Base-by-base conservation (phyloP, 2,888 invertebrate genomes). In the Stegophylla sp. region DNA sequence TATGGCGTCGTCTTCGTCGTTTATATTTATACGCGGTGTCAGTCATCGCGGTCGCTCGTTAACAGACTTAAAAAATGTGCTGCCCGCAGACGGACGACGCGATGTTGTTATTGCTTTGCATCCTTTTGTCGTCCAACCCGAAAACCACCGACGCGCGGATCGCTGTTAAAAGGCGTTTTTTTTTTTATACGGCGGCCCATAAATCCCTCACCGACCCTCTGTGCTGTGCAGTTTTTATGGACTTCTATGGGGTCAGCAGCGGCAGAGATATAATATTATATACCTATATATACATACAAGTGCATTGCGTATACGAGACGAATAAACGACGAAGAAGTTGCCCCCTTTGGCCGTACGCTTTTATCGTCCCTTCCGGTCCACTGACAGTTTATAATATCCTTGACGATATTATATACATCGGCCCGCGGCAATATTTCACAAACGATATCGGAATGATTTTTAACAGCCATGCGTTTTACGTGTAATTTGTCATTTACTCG, bases 301-400 rank as follows among this genome's bases (percentile, higher is more conserved):
- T n/a, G n/a, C n/a, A n/a, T n/a, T n/a, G 3, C 34, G 34, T 34
- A 7, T 34, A 34, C 34, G 34, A 7, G 34, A 34, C 34, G 34
- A 7, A 34, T 5, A 34, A 34, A 45, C 43, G 66, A 66, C 28
- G 51, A 20, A 0, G 69, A 7, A 72, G 56, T 74, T 34, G 69
- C 56, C 69, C 69, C 59, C 59, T 69, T 69, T 77, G 59, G 45
- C 77, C 77, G 66, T 66, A 67, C 66, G 76, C 76, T 66, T 76
- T 76, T 76, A 76, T 76, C 66, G 76, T 76, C 76, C 66, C 66
- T 76, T 76, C 76, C 76, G 76, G 76, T 67, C 66, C 66, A 56
- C 56, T 34, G 74, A 51, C 74, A 75, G 74, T 75, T 53, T 53
- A 56, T 76, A n/a, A n/a, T 66, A 45, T 76, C 34, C 4, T 7